A percentile compares a stretch with the other conserved stretches of the same genome.
phyloP scores from a whole-genome alignment of 2,797 vertebrate species.

The Hybognathus amarus region DNA sequence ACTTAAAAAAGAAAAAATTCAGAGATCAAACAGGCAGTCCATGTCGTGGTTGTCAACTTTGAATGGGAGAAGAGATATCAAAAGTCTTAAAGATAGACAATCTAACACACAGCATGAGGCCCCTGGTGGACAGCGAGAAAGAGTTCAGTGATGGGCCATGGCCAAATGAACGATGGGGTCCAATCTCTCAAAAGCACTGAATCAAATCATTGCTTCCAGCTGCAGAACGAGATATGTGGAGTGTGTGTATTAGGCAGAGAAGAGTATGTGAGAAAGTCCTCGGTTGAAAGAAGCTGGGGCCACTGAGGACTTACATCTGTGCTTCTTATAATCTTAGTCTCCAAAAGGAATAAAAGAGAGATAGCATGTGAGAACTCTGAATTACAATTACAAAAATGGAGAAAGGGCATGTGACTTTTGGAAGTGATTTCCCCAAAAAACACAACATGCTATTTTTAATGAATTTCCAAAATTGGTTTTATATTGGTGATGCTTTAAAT shows the following conservation, averaged over 20 bases:
- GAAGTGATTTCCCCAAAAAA: background rate
- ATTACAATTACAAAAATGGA: conserved; percentile 5
- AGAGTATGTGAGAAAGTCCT: conserved; percentile 40
- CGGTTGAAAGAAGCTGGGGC: conserved; percentile 51
- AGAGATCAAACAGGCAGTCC: background rate
- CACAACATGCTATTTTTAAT: background rate
- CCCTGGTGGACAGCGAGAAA: conserved; percentile 63
- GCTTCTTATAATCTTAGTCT: conserved; percentile 44
- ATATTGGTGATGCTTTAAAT: background rate
- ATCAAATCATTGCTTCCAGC: conserved; percentile 69
- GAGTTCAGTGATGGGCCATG: conserved; percentile 59
- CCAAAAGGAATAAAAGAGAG: conserved; percentile 28
- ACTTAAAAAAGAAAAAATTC: background rate
- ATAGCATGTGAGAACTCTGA: conserved; percentile 15
- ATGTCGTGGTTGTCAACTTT: conserved; percentile 14
- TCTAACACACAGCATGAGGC: conserved; percentile 47
- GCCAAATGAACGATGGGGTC: conserved; percentile 59
- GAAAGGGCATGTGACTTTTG: conserved; percentile 24
- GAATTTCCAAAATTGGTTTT: background rate
- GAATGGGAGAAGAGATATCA: conserved; percentile 20
- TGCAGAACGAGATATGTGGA: conserved; percentile 58
- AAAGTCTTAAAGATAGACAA: conserved; percentile 34
- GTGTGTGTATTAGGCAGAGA: conserved; percentile 34
- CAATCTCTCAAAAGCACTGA: conserved; percentile 66
- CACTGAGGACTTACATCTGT: conserved; percentile 38